Percentiles rank a stretch among this genome's conserved stretches.
These are phyloP conservation scores for Merluccius polli DNA, from an alignment of 2,797 vertebrate genomes.

Conservation along the genomic window DNA sequence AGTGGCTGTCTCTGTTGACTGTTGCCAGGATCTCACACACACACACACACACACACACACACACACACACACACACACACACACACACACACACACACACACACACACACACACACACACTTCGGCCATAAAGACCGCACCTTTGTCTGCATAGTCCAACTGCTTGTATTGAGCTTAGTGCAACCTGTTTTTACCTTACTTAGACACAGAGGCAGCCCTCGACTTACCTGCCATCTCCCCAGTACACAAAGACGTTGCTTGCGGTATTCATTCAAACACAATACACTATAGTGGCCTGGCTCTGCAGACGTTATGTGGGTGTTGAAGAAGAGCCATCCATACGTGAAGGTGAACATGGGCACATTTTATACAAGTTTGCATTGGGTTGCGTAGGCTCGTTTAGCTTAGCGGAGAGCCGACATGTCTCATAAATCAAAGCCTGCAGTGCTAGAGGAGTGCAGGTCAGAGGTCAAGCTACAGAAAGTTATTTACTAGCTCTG, in stretches of 20 bases:
- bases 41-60: constrained; percentile 9
- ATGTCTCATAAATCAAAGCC: background rate
- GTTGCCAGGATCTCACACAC: constrained; percentile 59
- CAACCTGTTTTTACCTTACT: constrained; percentile 52
- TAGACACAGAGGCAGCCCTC: constrained; percentile 22
- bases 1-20: constrained; percentile 58
- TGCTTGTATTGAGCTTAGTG: constrained; percentile 39
- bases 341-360: background rate
- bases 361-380: background rate
- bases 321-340: background rate
- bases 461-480: background rate
- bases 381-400: background rate
- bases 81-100: no score
- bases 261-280: background rate
- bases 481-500: constrained; percentile 1
- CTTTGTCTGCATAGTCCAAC: constrained; percentile 62
- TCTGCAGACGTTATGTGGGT: background rate
- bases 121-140: constrained; percentile 52
- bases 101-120: constrained; percentile 45
- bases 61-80: no score
- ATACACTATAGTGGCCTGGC: background rate
- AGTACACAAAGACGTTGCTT: background rate
- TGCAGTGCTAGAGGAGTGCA: background rate
- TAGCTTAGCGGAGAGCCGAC: background rate
- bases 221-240: background rate